Conservation (phyloP, 2,113 vertebrate genomes). For the Labeo rohita region DNA sequence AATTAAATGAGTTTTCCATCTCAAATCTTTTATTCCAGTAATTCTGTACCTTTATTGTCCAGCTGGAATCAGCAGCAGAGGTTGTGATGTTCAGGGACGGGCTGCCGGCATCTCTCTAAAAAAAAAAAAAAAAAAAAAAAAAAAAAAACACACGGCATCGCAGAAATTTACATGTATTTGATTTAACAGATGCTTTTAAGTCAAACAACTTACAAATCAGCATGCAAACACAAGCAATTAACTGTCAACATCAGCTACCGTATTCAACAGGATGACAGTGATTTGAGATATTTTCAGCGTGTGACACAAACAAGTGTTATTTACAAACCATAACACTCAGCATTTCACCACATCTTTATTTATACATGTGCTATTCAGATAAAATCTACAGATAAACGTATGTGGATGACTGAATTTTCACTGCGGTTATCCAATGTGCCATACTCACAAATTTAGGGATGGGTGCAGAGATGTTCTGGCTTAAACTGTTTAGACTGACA, state of each 20-base stretch:
- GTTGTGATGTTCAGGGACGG: constrained; percentile 77
- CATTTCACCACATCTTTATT: background rate
- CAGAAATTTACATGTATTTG: no score
- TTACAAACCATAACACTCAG: background rate
- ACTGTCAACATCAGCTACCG: background rate
- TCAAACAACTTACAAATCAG: background rate
- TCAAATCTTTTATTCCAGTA: background rate
- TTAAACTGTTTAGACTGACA: constrained; percentile 83
- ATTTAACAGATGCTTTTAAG: background rate
- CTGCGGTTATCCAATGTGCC: background rate
- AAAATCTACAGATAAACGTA: background rate
- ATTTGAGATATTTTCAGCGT: background rate
- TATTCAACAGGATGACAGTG: background rate
- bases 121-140: no score
- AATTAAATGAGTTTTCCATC: background rate
- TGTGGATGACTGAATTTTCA: background rate
- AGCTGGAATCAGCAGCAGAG: constrained; percentile 76
- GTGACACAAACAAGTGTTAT: background rate
- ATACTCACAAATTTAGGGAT: constrained; percentile 87
- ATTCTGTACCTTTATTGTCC: constrained; percentile 86
- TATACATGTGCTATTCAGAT: background rate
- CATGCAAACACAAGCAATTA: background rate
- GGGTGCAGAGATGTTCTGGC: constrained; percentile 82
- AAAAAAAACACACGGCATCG: constrained; percentile 18
- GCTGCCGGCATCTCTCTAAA: constrained; percentile 87